Evolutionary conservation across 2,797 vertebrate genomes (phyloP), one percentile per base, ranked within the genome.

Genomic region (Champsocephalus gunnari): DNA sequence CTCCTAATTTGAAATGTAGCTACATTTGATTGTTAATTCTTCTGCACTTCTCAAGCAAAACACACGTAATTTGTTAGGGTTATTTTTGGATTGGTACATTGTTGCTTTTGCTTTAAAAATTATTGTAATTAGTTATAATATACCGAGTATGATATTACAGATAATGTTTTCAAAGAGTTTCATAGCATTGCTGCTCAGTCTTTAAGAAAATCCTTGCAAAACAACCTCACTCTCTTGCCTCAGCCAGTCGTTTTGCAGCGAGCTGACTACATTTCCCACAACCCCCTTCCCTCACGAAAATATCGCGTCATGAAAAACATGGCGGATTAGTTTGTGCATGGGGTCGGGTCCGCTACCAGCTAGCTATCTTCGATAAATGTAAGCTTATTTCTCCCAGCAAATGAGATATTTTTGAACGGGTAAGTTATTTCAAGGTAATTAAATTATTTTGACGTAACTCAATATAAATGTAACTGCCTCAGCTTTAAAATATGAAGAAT

Each of bases 201-300:
- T 3, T 13, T 45, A 9, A 34, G 6, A 38, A 4, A 9, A 3
- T 38, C 0, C 2, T 72, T 72, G 21, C 75, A 10, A 2, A 0
- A 7, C 3, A 2, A 21, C 5, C 2, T 3, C 0, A 3, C 0
- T 1, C 4, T 67, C n/a, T 87, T 84, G 62, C 85, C 69, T 86
- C 71, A 74, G 48, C n/a, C 11, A 0, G 2, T 0, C 0, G 1
- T 38, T 1, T 14, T 38, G 0, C 8, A 3, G 1, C 32, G 2
- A 0, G 1, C 0, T 0, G 16, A 92, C 90, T 91, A 71, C 91
- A 79, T 85, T 81, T 89, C 91, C 92, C 92, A 92, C 3, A 88
- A 92, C 0, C 41, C 88, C 38, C 4, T 73, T 56, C 55, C 0
- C 48, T 1, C 5, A 4, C 19, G 1, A n/a, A 34, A 60, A 9